These are phyloP conservation scores for Leptinotarsa defecta DNA, from an alignment of 1,140 invertebrate species.

Conservation along the genomic window DNA sequence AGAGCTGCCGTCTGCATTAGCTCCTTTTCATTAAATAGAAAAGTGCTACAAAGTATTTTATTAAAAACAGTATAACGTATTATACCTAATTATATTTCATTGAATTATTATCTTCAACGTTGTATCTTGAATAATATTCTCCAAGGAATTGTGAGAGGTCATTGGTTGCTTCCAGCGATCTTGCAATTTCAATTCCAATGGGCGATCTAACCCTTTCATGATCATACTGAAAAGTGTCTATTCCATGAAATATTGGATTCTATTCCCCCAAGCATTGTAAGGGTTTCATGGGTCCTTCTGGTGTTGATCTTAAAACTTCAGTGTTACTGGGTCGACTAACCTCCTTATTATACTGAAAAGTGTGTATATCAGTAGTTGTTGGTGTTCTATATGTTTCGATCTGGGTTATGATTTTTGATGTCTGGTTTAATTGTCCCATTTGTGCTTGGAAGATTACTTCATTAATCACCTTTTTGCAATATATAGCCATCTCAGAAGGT, in stretches of 20 bases:
- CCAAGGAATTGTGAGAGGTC: background rate
- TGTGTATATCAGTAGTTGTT: constrained; percentile 4
- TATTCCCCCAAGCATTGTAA: background rate
- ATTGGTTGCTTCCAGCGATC: constrained; percentile 16
- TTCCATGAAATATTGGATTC: background rate
- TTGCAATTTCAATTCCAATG: constrained; percentile 20
- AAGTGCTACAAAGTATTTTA: constrained; percentile 1
- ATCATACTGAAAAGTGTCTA: background rate
- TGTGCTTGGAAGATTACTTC: constrained; percentile 28
- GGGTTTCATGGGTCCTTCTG: background rate
- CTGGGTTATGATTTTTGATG: constrained; percentile 21
- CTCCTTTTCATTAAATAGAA: too few species aligned
- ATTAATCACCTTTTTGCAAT: constrained; percentile 21
- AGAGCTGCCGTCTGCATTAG: too few species aligned
- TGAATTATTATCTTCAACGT: background rate
- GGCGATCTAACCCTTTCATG: background rate
- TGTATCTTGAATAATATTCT: constrained; percentile 24
- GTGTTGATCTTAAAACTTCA: constrained; percentile 5
- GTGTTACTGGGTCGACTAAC: background rate
- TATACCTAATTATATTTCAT: background rate
- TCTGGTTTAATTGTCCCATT: constrained; percentile 25
- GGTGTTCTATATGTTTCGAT: constrained; percentile 4
- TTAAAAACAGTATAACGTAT: background rate
- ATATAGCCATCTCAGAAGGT: constrained; percentile 13
- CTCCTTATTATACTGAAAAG: constrained; percentile 6